Percentiles rank a stretch among this genome's conserved stretches.
Evolutionary conservation across 2,113 vertebrate species (phyloP).

Genomic region (Nycticebus coucang): DNA sequence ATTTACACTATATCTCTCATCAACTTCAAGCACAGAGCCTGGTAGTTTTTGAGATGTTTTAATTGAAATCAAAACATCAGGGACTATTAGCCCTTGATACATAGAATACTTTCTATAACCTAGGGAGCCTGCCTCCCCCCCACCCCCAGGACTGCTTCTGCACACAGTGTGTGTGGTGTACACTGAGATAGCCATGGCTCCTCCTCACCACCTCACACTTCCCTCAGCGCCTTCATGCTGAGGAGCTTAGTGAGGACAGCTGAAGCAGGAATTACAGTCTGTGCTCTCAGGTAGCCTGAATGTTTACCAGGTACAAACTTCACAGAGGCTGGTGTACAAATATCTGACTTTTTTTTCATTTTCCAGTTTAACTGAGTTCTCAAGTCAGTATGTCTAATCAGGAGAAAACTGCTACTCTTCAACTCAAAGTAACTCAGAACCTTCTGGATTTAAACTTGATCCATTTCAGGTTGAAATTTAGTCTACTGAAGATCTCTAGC

Average conservation of each 20-base stretch:
- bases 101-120: background rate
- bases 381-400: background rate
- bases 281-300: background rate
- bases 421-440: background rate
- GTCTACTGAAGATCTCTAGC: background rate
- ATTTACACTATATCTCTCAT: background rate
- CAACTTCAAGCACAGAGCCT: background rate
- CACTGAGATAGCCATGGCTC: too few relatives aligned
- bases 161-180: accelerated
- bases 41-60: background rate
- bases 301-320: background rate
- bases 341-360: background rate
- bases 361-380: background rate
- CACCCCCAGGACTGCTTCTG: background rate
- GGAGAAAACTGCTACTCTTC: background rate
- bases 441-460: background rate
- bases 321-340: background rate
- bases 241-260: background rate
- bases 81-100: background rate
- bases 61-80: background rate
- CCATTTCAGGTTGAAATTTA: background rate
- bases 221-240: background rate
- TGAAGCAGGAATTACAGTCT: background rate
- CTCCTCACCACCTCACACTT: background rate
- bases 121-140: background rate